A percentile compares a stretch with the other conserved stretches of the same genome.
phyloP scores from a whole-genome alignment of 2,113 vertebrate genomes.

The Albula glossodonta region DNA sequence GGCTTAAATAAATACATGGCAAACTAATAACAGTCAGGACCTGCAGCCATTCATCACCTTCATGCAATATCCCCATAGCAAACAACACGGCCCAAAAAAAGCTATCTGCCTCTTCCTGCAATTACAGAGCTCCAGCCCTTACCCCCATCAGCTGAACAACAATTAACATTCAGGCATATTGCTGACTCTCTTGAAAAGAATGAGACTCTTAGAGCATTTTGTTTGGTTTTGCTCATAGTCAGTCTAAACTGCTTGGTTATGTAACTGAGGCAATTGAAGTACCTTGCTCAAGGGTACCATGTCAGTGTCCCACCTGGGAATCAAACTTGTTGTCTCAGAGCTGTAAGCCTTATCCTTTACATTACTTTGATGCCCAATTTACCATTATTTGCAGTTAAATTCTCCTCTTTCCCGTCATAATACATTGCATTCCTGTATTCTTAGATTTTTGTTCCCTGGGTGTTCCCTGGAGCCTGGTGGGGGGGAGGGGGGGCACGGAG shows the following conservation, averaged over 20 bases:
- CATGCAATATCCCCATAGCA: background rate
- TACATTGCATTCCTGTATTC: background rate
- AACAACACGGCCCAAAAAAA: background rate
- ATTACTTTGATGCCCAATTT: no score
- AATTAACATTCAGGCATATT: background rate
- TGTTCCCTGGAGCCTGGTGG: background rate
- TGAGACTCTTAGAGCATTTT: no score
- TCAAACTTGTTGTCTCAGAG: no score
- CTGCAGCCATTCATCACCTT: background rate
- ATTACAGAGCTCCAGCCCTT: background rate
- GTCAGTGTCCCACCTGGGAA: no score
- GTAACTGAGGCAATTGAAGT: no score
- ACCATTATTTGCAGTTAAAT: no score
- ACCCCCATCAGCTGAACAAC: background rate
- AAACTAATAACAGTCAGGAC: background rate
- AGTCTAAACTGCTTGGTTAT: no score
- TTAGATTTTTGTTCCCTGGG: background rate
- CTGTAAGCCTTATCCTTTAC: no score
- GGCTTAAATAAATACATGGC: background rate
- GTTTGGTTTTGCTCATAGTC: no score
- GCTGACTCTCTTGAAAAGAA: no score
- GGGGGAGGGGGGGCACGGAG: background rate
- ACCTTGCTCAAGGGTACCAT: no score
- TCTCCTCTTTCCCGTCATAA: background rate
- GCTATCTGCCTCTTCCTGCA: background rate